These are phyloP conservation scores for Liposcelis brunnea DNA, from an alignment of 2,888 invertebrate genomes.

Conservation along the genomic window DNA sequence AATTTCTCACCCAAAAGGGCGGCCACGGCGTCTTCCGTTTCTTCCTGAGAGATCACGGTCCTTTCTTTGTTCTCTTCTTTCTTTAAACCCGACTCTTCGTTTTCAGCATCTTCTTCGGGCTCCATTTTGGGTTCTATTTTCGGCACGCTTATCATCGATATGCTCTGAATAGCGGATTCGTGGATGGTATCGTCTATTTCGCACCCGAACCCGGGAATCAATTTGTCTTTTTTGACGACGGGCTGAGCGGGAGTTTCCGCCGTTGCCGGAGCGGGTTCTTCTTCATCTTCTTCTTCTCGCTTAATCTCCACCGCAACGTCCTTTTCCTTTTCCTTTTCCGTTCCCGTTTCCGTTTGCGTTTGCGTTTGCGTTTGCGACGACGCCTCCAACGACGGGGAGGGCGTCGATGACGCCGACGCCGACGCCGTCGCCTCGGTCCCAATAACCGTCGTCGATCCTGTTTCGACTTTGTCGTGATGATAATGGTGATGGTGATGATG, in stretches of 20 bases:
- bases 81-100: constrained; percentile 16
- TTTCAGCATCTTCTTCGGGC: constrained; percentile 20
- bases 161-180: constrained; percentile 65
- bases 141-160: constrained; percentile 35
- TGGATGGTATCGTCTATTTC: constrained; percentile 51
- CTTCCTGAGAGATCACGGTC: constrained; percentile 68
- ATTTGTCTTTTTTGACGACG: constrained; percentile 35
- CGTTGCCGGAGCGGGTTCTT: neutral
- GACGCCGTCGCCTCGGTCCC: constrained; percentile 23
- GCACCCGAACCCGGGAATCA: constrained; percentile 46
- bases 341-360: constrained; percentile 12
- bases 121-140: constrained; percentile 19
- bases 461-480: constrained; percentile 32
- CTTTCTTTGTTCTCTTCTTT: constrained; percentile 15
- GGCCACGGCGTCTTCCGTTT: constrained; percentile 82
- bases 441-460: constrained; percentile 19
- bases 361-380: constrained; percentile 20
- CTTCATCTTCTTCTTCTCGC: constrained; percentile 10
- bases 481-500: constrained; percentile 52
- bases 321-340: constrained; percentile 16
- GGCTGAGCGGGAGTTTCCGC: constrained; percentile 7
- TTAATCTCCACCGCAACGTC: constrained; percentile 10
- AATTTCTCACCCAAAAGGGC: constrained; percentile 75
- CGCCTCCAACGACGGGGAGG: too few species aligned
- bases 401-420: constrained; percentile 27